A percentile compares a stretch with the other conserved stretches of the same genome.
These are phyloP conservation scores for Drosophila aff. DNA, from an alignment of 1,140 invertebrate genomes.

Conservation along the genomic window DNA sequence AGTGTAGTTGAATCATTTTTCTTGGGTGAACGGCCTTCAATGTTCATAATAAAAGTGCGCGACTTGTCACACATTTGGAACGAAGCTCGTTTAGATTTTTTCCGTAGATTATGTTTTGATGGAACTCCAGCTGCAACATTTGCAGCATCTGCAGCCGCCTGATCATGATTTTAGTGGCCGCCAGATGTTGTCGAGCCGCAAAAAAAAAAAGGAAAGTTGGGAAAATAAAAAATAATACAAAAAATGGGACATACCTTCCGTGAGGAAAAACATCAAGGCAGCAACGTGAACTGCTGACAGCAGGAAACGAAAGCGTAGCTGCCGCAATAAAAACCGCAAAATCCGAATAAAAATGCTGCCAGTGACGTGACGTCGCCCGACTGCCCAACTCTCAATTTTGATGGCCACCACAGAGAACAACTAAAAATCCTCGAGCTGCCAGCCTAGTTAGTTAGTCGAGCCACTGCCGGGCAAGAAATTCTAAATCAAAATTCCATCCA, in stretches of 20 bases:
- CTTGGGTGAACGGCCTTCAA: slow-evolving; percentile 40
- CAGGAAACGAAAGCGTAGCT: slow-evolving; percentile 36
- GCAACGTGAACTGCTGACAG: slow-evolving; percentile 68
- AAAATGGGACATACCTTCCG: slow-evolving; percentile 26
- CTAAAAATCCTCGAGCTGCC: slow-evolving; percentile 54
- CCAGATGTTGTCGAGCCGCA: slow-evolving; percentile 39
- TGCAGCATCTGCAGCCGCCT: slow-evolving; percentile 31
- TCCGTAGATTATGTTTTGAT: slow-evolving; percentile 71
- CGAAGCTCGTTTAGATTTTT: slow-evolving; percentile 74
- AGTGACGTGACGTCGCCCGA: slow-evolving; percentile 49
- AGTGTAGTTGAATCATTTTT: slow-evolving; percentile 35
- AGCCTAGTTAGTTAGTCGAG: slow-evolving; percentile 65
- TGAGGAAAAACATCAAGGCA: slow-evolving; percentile 41
- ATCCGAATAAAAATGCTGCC: slow-evolving; percentile 72
- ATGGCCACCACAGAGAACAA: slow-evolving; percentile 49
- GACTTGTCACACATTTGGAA: slow-evolving; percentile 75
- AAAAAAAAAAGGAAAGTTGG: slow-evolving; percentile 5
- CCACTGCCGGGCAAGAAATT: slow-evolving; percentile 57
- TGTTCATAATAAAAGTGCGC: slow-evolving; percentile 71
- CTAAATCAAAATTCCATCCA: slow-evolving; percentile 75
- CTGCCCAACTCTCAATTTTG: slow-evolving; percentile 61
- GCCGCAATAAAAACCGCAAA: slow-evolving; percentile 66
- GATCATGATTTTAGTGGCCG: slow-evolving; percentile 63
- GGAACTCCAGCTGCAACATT: slow-evolving; percentile 42
- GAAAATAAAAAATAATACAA: slow-evolving; percentile 18